Conservation (phyloP, 2,113 vertebrate genomes). For the Sorex fumeus region DNA sequence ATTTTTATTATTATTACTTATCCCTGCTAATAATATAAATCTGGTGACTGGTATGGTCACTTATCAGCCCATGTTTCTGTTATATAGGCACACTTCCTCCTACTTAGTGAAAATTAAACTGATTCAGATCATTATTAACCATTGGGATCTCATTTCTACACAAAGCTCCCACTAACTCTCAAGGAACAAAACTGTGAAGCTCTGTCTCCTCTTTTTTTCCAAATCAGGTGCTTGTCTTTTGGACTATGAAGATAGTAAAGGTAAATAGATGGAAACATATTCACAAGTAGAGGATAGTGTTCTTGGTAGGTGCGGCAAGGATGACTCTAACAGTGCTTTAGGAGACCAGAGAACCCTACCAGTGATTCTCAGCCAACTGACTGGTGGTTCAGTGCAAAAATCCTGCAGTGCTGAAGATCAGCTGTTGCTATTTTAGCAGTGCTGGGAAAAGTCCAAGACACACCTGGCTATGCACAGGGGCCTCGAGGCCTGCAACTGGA, state of each 20-base stretch:
- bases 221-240: slow-evolving; percentile 75
- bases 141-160: not conserved
- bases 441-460: no score
- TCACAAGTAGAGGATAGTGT: not conserved
- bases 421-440: no score
- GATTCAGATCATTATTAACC: not conserved
- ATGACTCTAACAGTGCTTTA: no score
- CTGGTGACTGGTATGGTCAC: not conserved
- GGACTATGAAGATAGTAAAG: slow-evolving; percentile 73
- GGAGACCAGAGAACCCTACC: no score
- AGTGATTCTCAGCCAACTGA: no score
- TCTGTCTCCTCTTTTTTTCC: slow-evolving; percentile 16
- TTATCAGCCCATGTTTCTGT: not conserved
- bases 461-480: no score
- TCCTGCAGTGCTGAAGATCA: no score
- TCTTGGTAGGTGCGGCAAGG: no score
- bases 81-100: not conserved
- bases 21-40: not conserved
- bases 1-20: not conserved
- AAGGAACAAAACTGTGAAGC: slow-evolving; percentile 36
- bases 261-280: slow-evolving; percentile 21
- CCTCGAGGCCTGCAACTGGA: no score
- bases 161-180: not conserved
- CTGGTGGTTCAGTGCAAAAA: no score
- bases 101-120: not conserved